A percentile compares a stretch with the other conserved stretches of the same genome.
phyloP scores from a whole-genome alignment of 2,888 invertebrate genomes.

The Oscheius sp. region DNA sequence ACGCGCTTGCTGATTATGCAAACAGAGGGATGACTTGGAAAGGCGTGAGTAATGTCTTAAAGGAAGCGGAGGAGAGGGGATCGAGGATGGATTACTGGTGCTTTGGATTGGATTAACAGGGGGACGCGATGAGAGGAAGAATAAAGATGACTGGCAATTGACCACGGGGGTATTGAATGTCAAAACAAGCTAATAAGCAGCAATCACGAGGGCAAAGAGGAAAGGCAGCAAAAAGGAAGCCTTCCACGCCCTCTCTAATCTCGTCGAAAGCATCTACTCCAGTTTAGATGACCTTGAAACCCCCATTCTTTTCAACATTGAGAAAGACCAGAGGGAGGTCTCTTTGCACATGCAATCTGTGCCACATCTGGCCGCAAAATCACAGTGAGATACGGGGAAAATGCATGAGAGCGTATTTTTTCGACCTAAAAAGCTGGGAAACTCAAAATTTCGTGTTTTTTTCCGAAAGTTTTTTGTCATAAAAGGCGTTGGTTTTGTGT shows the following conservation, averaged over 20 bases:
- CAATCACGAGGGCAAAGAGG: too few relatives aligned
- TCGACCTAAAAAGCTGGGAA: neutral
- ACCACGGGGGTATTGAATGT: constrained; percentile 19
- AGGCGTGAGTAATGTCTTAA: constrained; percentile 19
- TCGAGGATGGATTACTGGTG: constrained; percentile 4
- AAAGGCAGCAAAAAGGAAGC: too few relatives aligned
- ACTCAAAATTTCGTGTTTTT: neutral
- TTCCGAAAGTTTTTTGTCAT: neutral
- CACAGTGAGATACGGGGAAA: too few relatives aligned
- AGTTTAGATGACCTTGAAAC: too few relatives aligned
- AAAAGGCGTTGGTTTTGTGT: neutral
- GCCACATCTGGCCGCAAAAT: too few relatives aligned
- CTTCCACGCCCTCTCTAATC: too few relatives aligned
- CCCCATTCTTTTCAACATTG: too few relatives aligned
- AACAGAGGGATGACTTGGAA: constrained; percentile 9
- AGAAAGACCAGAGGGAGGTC: too few relatives aligned
- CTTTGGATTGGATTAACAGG: constrained; percentile 23
- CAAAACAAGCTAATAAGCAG: constrained; percentile 12
- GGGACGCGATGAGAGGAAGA: neutral
- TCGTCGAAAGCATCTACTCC: too few relatives aligned
- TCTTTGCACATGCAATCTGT: too few relatives aligned
- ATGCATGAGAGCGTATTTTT: neutral
- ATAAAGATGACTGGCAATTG: constrained; percentile 10
- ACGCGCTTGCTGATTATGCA: constrained; percentile 33
- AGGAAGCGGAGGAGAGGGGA: neutral